Conservation (phyloP, 2,797 vertebrate species). For the Lindbergichthys nudifrons region DNA sequence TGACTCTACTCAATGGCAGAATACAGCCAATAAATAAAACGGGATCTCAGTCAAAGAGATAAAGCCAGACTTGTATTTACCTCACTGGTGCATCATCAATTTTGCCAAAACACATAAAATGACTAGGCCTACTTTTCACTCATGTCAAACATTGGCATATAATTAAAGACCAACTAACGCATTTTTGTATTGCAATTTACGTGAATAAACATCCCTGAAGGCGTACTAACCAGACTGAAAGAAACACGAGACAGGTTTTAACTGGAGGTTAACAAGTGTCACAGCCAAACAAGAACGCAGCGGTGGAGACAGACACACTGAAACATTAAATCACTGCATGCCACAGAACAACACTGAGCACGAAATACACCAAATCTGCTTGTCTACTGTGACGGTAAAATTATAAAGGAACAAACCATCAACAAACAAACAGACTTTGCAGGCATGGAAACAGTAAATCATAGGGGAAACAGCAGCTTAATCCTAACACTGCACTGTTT, state of each 20-base stretch:
- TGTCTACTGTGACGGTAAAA: conserved; percentile 29
- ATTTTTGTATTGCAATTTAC: conserved; percentile 45
- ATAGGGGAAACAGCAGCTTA: neutral
- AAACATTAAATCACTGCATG: conserved; percentile 47
- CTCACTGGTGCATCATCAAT: conserved; percentile 24
- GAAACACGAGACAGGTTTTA: conserved; percentile 46
- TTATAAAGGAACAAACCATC: conserved; percentile 41
- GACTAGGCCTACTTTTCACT: conserved; percentile 25
- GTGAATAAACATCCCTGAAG: conserved; percentile 52
- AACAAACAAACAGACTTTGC: conserved; percentile 22
- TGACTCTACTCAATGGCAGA: neutral
- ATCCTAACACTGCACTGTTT: neutral
- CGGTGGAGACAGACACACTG: conserved; percentile 28
- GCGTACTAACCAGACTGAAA: conserved; percentile 59
- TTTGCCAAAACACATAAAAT: conserved; percentile 48
- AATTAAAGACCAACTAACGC: conserved; percentile 56
- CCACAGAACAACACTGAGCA: conserved; percentile 37
- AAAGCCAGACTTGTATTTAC: conserved; percentile 5
- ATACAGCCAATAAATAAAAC: neutral
- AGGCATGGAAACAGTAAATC: conserved; percentile 21
- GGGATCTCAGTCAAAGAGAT: conserved; percentile 9
- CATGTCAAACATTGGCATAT: conserved; percentile 57
- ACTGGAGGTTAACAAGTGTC: conserved; percentile 63
- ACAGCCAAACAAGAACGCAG: conserved; percentile 40
- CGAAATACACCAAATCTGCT: conserved; percentile 25